Evolutionary conservation across 2,113 vertebrate species (phyloP).

Genomic region (Smithornis capensis): DNA sequence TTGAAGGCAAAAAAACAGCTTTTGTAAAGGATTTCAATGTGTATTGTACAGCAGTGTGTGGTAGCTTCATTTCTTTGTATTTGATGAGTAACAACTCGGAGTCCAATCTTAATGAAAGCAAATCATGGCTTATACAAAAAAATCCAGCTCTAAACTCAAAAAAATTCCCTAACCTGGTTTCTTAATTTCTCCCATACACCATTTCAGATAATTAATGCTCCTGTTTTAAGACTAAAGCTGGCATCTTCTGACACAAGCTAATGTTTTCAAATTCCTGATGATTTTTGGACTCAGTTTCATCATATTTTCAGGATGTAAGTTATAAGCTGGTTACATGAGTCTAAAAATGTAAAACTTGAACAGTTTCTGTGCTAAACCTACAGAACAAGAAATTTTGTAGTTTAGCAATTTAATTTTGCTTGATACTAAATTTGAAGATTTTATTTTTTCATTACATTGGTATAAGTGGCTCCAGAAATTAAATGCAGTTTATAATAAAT

Average conservation of each 20-base stretch:
- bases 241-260: neutral
- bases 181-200: neutral
- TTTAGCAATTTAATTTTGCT: neutral
- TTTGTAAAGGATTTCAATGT: slow-evolving; percentile 29
- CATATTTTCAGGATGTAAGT: neutral
- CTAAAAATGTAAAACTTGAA: neutral
- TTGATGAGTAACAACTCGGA: neutral
- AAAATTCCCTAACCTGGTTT: neutral
- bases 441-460: neutral
- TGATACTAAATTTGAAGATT: neutral
- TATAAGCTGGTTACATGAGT: neutral
- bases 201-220: neutral
- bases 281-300: slow-evolving; percentile 11
- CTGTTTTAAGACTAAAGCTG: neutral
- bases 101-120: slow-evolving; percentile 21
- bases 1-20: neutral
- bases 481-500: slow-evolving; percentile 5
- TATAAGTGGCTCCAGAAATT: neutral
- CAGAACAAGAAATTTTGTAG: neutral
- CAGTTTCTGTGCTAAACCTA: neutral
- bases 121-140: slow-evolving; percentile 1
- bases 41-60: neutral
- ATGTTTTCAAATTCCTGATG: neutral
- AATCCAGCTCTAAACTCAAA: neutral
- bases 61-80: slow-evolving; percentile 15